Base-by-base conservation (phyloP, 2,113 vertebrate species). In the Triplophysa siluroides region DNA sequence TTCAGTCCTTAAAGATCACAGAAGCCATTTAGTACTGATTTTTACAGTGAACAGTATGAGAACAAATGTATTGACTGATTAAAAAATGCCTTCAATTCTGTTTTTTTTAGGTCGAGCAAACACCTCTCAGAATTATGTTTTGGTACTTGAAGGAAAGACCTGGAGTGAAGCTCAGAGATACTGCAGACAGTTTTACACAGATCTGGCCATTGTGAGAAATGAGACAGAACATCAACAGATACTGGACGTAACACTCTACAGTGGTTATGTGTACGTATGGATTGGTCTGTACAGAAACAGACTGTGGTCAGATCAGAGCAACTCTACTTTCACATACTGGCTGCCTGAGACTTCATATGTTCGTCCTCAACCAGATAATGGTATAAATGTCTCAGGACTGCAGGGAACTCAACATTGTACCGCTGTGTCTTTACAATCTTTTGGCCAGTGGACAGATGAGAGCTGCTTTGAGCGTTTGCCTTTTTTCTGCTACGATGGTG, bases 201-300 rank as follows among this genome's bases (percentile, higher is more conserved):
- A 85, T 21, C 80, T 88, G 0, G 66, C n/a, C 58, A 85, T 68
- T 3, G 83, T 82, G n/a, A 84, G 43, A 54, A 83, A 69, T 79
- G 1, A 7, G 1, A 8, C 60, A 43, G 84, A 86, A 58, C 82
- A 78, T 4, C 0, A 60, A 26, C 2, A 29, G 56, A 75, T 24
- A 41, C n/a, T 75, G 1, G 8, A 62, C 38, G 45, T 38, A 7
- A n/a, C 1, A 2, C 2, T 14, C n/a, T 38, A 1, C 7, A 38
- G 23, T 45, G 0, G 0, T 12, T 2, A 75, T 45, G 3, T 38
- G 21, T 41, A 29, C 29, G 4, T 29, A 29, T 29, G 62, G 50
- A 52, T 66, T 66, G 63, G 76, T 41, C 45, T 78, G 29, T 24
- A 67, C 13, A 67, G 47, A 41, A 67, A 11, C 26, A 54, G 29